Conservation (phyloP, 35 echinoderm and acorn worm species). For the Ophiothrix spiculata region DNA sequence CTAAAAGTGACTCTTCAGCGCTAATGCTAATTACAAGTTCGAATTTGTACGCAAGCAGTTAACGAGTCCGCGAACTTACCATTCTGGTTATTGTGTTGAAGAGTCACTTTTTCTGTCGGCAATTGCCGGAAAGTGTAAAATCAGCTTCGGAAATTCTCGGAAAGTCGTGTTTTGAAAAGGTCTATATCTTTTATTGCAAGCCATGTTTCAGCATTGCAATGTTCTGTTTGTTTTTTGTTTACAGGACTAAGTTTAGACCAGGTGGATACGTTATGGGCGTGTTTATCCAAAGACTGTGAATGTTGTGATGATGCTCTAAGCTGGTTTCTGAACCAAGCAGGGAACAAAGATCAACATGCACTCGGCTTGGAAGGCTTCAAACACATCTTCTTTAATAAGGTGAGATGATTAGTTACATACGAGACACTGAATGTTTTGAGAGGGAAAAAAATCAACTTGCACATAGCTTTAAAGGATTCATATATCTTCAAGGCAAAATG, state of each 20-base stretch:
- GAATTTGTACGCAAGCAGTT: no score
- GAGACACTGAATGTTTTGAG: constrained; percentile 55
- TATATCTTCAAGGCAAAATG: constrained; percentile 45
- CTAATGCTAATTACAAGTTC: no score
- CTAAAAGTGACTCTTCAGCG: no score
- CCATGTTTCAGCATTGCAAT: background rate
- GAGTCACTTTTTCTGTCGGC: no score
- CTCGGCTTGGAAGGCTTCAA: constrained; percentile 67
- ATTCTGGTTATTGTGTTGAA: no score
- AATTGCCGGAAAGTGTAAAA: no score
- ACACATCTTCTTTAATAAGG: constrained; percentile 87
- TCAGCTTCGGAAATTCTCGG: no score
- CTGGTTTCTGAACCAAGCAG: constrained; percentile 75
- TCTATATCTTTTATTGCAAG: background rate
- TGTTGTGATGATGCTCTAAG: constrained; percentile 77
- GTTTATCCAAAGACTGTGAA: constrained; percentile 65
- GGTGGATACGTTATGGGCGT: constrained; percentile 77
- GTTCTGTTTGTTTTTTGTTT: background rate
- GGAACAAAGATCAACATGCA: constrained; percentile 86
- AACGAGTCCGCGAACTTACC: no score
- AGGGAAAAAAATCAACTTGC: constrained; percentile 69
- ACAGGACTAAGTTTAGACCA: constrained; percentile 71
- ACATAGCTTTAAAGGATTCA: no score
- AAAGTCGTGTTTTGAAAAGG: no score
- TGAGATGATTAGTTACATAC: constrained; percentile 49